These are phyloP conservation scores for Mellivora capensis DNA, from an alignment of 2,113 vertebrate genomes.

Conservation along the genomic window DNA sequence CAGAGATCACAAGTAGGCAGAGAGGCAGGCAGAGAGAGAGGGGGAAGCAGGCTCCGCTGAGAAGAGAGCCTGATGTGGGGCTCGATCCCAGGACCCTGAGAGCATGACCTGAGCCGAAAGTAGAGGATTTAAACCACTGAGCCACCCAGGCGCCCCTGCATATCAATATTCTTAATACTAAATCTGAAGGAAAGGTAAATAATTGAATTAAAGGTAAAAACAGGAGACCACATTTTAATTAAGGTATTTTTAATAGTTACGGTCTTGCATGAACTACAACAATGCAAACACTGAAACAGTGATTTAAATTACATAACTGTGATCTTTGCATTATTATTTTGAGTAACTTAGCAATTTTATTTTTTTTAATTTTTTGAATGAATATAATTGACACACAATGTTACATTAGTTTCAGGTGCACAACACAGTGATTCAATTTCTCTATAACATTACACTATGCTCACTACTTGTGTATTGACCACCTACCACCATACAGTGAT, in stretches of 20 bases:
- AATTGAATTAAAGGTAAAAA: neutral
- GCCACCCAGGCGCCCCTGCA: no score
- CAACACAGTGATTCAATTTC: neutral
- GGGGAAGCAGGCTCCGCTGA: no score
- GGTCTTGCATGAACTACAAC: neutral
- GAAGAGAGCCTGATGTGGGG: no score
- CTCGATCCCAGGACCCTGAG: no score
- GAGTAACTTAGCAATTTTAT: neutral
- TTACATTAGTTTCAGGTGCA: neutral
- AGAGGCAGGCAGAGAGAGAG: no score
- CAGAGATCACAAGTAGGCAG: no score
- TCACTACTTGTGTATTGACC: neutral
- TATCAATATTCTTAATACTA: slow-evolving; percentile 15
- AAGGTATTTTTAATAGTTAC: neutral
- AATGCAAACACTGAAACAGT: neutral
- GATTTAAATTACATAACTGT: neutral
- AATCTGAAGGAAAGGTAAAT: neutral
- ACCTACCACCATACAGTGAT: neutral
- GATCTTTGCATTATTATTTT: neutral
- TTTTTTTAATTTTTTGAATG: neutral
- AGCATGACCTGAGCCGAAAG: no score
- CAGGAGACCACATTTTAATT: neutral
- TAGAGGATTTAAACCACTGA: no score
- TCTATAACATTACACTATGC: neutral
- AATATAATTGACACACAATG: neutral